phyloP scores from a whole-genome alignment of 1,140 invertebrate genomes.

The Bicyclus anynana region DNA sequence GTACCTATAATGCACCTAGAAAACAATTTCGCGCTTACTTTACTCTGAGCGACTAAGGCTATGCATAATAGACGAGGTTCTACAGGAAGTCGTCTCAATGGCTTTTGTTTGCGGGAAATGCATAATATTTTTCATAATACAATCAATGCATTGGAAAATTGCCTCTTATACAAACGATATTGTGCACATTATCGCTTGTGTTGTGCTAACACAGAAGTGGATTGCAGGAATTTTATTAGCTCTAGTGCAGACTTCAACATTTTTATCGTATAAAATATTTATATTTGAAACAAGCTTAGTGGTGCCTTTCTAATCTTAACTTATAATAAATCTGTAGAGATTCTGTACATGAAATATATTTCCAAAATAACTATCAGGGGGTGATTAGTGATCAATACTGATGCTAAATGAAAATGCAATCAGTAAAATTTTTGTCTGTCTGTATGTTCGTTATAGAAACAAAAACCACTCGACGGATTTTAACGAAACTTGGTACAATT shows the following conservation, averaged over 20 bases:
- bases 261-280: not conserved
- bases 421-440: too few relatives aligned
- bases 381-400: too few relatives aligned
- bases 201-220: constrained; percentile 16
- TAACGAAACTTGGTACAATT: too few relatives aligned
- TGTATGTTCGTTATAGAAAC: too few relatives aligned
- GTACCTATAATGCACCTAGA: too few relatives aligned
- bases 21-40: constrained; percentile 66
- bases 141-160: constrained; percentile 45
- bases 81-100: constrained; percentile 51
- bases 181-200: constrained; percentile 48
- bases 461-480: too few relatives aligned
- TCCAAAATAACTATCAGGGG: too few relatives aligned
- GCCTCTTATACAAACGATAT: constrained; percentile 38
- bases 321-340: too few relatives aligned
- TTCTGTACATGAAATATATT: too few relatives aligned
- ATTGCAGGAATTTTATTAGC: not conserved
- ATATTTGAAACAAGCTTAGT: too few relatives aligned
- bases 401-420: too few relatives aligned
- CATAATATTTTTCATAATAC: constrained; percentile 51
- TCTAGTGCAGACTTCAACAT: not conserved
- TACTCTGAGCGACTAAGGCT: constrained; percentile 52
- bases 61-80: constrained; percentile 55
- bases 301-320: too few relatives aligned
- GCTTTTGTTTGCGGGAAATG: constrained; percentile 60